These are phyloP conservation scores for Siphlonurus alternatus DNA, from an alignment of 2,888 invertebrate species.

Conservation along the genomic window DNA sequence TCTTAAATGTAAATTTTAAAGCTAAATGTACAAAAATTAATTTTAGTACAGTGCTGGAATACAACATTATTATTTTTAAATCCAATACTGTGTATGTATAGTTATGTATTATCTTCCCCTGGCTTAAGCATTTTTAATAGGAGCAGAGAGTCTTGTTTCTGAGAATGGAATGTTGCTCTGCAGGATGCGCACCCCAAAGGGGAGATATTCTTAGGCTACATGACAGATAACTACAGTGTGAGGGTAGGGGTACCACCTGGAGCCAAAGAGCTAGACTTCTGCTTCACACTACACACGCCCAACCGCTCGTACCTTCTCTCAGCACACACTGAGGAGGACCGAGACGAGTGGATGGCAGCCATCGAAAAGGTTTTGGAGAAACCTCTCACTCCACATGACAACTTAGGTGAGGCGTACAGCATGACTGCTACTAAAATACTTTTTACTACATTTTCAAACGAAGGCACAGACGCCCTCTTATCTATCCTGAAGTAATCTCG, in stretches of 20 bases:
- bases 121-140: too few relatives aligned
- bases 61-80: too few relatives aligned
- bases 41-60: too few relatives aligned
- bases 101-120: too few relatives aligned
- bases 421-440: conserved; percentile 1
- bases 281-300: conserved; percentile 68
- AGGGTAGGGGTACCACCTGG: conserved; percentile 46
- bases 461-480: too few relatives aligned
- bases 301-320: conserved; percentile 59
- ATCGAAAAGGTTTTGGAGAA: conserved; percentile 56
- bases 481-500: too few relatives aligned
- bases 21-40: too few relatives aligned
- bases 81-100: too few relatives aligned
- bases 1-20: too few relatives aligned
- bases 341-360: conserved; percentile 63
- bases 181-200: conserved; percentile 78
- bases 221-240: conserved; percentile 57
- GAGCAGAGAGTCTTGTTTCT: too few relatives aligned
- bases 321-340: conserved; percentile 55
- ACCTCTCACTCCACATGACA: conserved; percentile 63
- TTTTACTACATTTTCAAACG: too few relatives aligned
- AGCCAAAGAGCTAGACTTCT: conserved; percentile 58
- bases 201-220: conserved; percentile 72
- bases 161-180: too few relatives aligned
- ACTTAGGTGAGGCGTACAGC: conserved; percentile 36